Evolutionary conservation across 2,888 invertebrate species (phyloP).

Genomic region (Drosophila aldrichi): DNA sequence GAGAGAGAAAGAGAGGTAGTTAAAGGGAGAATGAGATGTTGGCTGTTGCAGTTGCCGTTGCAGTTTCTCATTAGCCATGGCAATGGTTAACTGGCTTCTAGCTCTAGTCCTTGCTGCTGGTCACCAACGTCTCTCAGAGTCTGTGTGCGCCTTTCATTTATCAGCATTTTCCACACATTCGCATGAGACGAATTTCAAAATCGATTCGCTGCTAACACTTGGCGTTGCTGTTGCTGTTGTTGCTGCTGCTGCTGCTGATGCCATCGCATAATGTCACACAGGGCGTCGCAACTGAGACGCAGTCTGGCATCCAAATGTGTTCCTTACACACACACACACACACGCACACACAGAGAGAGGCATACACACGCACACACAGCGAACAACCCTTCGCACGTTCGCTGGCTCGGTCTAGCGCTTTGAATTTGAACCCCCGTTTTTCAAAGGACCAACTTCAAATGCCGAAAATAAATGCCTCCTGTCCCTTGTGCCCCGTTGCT

Average conservation of each 20-base stretch:
- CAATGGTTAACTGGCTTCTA: slow-evolving; percentile 17
- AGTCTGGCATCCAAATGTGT: slow-evolving; percentile 80
- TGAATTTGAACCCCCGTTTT: slow-evolving; percentile 79
- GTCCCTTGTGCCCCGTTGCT: slow-evolving; percentile 60
- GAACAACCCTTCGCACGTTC: slow-evolving; percentile 76
- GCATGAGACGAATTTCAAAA: slow-evolving; percentile 82
- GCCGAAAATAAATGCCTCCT: slow-evolving; percentile 77
- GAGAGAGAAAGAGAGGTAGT: background rate
- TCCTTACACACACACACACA: slow-evolving; percentile 39
- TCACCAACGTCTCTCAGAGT: background rate
- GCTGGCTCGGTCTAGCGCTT: slow-evolving; percentile 76
- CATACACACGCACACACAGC: slow-evolving; percentile 21
- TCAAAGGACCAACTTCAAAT: slow-evolving; percentile 81
- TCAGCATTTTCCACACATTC: slow-evolving; percentile 82
- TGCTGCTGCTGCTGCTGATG: slow-evolving; percentile 33
- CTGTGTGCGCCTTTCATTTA: slow-evolving; percentile 59
- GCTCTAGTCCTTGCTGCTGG: slow-evolving; percentile 7
- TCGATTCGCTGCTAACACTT: slow-evolving; percentile 75
- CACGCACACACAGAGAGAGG: slow-evolving; percentile 13
- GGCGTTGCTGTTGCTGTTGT: slow-evolving; percentile 21
- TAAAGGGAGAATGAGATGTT: background rate
- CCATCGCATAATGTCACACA: slow-evolving; percentile 73
- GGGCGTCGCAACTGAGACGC: slow-evolving; percentile 69
- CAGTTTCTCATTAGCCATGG: slow-evolving; percentile 69
- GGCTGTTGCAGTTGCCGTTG: slow-evolving; percentile 3